Base-by-base conservation (phyloP, 2,888 invertebrate species). In the Cephus rjabovi region DNA sequence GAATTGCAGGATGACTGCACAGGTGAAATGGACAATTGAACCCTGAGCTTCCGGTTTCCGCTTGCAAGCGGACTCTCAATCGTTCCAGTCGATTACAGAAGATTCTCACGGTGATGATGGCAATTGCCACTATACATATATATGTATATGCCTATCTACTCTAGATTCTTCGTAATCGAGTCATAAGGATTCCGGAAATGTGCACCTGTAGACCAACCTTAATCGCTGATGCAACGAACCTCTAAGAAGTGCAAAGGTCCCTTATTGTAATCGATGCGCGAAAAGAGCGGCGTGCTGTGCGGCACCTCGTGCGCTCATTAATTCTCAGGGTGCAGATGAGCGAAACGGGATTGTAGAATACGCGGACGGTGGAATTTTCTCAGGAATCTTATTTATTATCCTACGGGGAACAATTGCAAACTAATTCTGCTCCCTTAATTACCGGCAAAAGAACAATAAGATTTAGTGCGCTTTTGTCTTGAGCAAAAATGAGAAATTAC, bases 361-460 rank as follows among this genome's bases (percentile, higher is more conserved):
- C 80, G 77, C 77, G 79, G 81, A 79, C 79, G 83, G 82, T 82
- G 87, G 88, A 89, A 90, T 89, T 89, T 90, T 89, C 89, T 87
- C 87, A 85, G 87, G 86, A 91, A 89, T 91, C 88, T 91, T 90
- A 91, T 90, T 90, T 91, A 90, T 89, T 88, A 89, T 89, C 87
- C 83, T 83, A 34, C 74, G 40, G 37, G 80, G 89, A 91, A 91
- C 90, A 91, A 91, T 91, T 87, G 89, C 85, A 84, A 87, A 88
- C 89, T 91, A 91, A 91, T 91, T 91, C 89, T 87, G 87, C 86
- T 86, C 86, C 87, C 87, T 90, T 91, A 91, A 91, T 91, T 91
- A 91, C 90, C 88, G 88, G 84, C 89, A 86, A 88, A 90, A 89
- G 90, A 91, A 91, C 90, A 91, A 91, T 91, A 90, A 89, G 90